Percentiles rank a stretch among this genome's conserved stretches.
Evolutionary conservation across 2,797 vertebrate species (phyloP).

Genomic region (Pygocentrus nattereri): DNA sequence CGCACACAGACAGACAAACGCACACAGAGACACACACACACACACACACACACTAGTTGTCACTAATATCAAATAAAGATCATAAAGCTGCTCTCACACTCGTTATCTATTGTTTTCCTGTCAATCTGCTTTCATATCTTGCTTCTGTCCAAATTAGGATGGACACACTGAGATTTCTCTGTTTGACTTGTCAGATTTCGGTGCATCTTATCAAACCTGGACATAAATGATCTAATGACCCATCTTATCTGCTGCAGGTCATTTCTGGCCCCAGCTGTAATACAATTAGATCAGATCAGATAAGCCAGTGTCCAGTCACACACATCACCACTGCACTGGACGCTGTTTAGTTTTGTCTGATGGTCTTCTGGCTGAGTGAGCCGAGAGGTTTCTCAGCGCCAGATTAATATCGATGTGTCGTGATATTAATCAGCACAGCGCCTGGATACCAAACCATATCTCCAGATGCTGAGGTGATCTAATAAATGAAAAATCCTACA

Average conservation of each 20-base stretch:
- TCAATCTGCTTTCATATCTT: too few species aligned
- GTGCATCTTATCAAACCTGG: too few species aligned
- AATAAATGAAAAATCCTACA: constrained; percentile 7
- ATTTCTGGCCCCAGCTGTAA: neutral
- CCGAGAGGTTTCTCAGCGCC: neutral
- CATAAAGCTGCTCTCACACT: too few species aligned
- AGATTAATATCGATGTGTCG: neutral
- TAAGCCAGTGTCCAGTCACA: constrained; percentile 4
- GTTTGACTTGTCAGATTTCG: too few species aligned
- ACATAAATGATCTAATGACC: neutral
- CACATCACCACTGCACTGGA: neutral
- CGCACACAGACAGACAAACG: too few species aligned
- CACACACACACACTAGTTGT: too few species aligned
- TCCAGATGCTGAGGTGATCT: constrained; percentile 29
- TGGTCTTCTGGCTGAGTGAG: neutral
- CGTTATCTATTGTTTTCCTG: too few species aligned
- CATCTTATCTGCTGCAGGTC: neutral
- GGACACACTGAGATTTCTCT: too few species aligned
- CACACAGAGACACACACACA: too few species aligned
- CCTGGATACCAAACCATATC: neutral
- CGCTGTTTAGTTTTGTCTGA: neutral
- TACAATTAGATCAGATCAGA: neutral
- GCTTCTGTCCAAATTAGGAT: too few species aligned
- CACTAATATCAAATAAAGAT: too few species aligned
- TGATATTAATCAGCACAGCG: constrained; percentile 12